Evolutionary conservation across 2,888 invertebrate species (phyloP).

Genomic region (Operophtera brumata): DNA sequence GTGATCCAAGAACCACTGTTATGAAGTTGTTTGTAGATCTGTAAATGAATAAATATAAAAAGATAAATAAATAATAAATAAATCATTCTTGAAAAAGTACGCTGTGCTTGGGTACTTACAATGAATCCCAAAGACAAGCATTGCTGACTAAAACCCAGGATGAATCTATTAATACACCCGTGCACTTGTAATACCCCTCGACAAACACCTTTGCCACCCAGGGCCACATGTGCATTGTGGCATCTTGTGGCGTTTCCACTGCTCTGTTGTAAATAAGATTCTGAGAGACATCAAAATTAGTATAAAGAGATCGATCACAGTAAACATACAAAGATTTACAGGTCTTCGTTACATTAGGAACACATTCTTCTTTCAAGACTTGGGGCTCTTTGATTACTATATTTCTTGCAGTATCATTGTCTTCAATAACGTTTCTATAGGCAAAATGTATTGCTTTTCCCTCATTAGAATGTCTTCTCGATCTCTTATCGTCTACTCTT

Average conservation of each 20-base stretch:
- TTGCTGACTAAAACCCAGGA: conserved; percentile 84
- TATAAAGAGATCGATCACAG: conserved; percentile 73
- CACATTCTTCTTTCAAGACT: conserved; percentile 66
- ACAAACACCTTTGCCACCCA: conserved; percentile 88
- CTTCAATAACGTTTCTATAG: conserved; percentile 44
- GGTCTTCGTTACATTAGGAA: conserved; percentile 69
- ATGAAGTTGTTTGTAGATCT: conserved; percentile 82
- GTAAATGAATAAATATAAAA: conserved; percentile 33
- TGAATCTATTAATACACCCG: conserved; percentile 84
- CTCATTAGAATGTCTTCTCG: conserved; percentile 44
- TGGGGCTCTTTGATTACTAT: conserved; percentile 60
- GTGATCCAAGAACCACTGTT: conserved; percentile 84
- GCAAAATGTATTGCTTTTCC: conserved; percentile 57
- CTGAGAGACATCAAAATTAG: conserved; percentile 53
- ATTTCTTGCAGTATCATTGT: conserved; percentile 42
- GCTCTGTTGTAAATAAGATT: conserved; percentile 44
- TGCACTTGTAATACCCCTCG: conserved; percentile 85
- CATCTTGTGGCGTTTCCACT: conserved; percentile 32
- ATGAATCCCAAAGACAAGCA: conserved; percentile 72
- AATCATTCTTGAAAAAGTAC: no score
- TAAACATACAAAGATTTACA: conserved; percentile 79
- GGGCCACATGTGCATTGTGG: conserved; percentile 73
- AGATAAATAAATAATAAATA: neutral
- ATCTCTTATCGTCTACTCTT: conserved; percentile 40
- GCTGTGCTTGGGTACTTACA: conserved; percentile 17